Percentiles rank a stretch among this genome's conserved stretches.
Conservation (phyloP, 2,888 invertebrate genomes). For the Tigriopus californicus region DNA sequence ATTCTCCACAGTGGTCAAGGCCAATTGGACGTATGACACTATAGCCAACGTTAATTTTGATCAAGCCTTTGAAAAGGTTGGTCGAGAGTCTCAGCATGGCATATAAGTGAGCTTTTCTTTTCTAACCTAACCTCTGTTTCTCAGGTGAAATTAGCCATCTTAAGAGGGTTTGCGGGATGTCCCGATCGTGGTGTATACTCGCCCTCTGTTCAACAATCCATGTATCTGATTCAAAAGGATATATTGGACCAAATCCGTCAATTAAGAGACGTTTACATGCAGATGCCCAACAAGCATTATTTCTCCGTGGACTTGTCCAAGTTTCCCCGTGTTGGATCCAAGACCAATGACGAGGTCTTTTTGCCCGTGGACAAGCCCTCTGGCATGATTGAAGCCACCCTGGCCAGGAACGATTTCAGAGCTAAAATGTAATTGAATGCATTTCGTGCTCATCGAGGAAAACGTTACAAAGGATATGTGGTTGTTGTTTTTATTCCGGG, state of each 20-base stretch:
- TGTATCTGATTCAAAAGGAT: conserved; percentile 24
- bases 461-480: neutral
- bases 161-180: conserved; percentile 56
- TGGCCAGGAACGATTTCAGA: conserved; percentile 35
- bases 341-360: conserved; percentile 46
- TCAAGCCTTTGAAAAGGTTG: conserved; percentile 37
- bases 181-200: conserved; percentile 49
- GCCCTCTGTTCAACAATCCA: conserved; percentile 57
- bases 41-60: conserved; percentile 46
- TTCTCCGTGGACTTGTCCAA: conserved; percentile 51
- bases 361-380: conserved; percentile 58
- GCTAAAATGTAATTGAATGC: neutral
- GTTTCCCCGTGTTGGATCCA: conserved; percentile 37
- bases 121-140: neutral
- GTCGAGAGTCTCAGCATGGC: neutral
- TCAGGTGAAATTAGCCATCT: conserved; percentile 45
- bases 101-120: neutral
- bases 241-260: conserved; percentile 25
- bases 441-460: too few species aligned
- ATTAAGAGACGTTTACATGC: conserved; percentile 49
- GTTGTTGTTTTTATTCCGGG: too few species aligned
- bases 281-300: conserved; percentile 65
- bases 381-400: conserved; percentile 51
- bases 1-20: conserved; percentile 54
- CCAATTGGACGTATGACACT: conserved; percentile 51